Evolutionary conservation across 2,888 invertebrate species (phyloP), one percentile per base, ranked within the genome.

Genomic region (Petrophora chlorosata): DNA sequence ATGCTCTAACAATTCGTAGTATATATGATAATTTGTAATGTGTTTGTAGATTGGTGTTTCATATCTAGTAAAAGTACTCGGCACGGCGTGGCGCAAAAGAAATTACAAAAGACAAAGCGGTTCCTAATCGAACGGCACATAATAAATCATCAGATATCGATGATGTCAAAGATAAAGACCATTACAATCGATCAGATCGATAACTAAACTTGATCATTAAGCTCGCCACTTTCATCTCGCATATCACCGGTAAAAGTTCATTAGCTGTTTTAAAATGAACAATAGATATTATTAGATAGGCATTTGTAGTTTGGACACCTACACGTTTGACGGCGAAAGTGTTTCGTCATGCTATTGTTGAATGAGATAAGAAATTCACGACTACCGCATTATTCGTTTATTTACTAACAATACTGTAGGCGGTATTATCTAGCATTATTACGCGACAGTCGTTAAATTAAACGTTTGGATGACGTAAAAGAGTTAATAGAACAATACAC

Each of bases 211-310:
- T 67, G 71, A 70, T 75, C 75, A 80, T 82, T 79, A 79, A 67
- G 67, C 67, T 55, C 32, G 33, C 12, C 39, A 50, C 83, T 84
- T 84, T 83, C 83, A 73, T 73, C 67, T 68, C 65, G 68, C 69
- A 68, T 68, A 70, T 57, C 58, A 67, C 63, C 52, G 68, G 79
- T 77, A 80, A 79, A 79, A 83, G 82, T 82, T 85, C 82, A 81
- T 84, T 81, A 83, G 73, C 64, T 71, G 64, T 55, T 53, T 46
- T 56, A 38, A 61, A 61, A 65, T 70, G 76, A 79, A 84, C 84
- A 84, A 85, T 82, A 67, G 76, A 48, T 52, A 61, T 45, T 64
- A 69, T 70, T 67, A 70, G 70, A 72, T 61, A 57, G 58, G 49
- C 55, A 34, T 25, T 14, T 19, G 4, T n/a, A 67, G 63, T 65